Evolutionary conservation across 1,140 invertebrate species (phyloP).

Genomic region (Cylas formicarius): DNA sequence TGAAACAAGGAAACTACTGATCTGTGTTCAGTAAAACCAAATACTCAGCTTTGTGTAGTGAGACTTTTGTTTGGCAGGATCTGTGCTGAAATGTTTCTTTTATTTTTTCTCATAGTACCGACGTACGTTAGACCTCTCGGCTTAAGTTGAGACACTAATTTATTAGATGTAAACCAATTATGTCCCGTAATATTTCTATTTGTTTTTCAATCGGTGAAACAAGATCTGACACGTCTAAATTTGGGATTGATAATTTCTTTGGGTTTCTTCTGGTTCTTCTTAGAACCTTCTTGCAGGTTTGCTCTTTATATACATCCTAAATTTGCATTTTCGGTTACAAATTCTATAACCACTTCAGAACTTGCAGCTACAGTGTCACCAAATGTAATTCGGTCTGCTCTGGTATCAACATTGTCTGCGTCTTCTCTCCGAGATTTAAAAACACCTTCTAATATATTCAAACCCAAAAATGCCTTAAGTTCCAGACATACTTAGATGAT

Average conservation of each 20-base stretch:
- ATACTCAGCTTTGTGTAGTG: neutral
- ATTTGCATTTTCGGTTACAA: slow-evolving; percentile 1
- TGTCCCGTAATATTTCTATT: slow-evolving; percentile 2
- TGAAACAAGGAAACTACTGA: neutral
- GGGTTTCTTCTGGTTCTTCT: neutral
- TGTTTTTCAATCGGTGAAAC: slow-evolving; percentile 2
- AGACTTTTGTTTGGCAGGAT: neutral
- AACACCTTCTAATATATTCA: slow-evolving; percentile 2
- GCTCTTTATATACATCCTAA: slow-evolving; percentile 5
- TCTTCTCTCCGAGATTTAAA: slow-evolving; percentile 1
- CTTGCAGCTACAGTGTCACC: slow-evolving; percentile 7
- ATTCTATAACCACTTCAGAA: slow-evolving; percentile 8
- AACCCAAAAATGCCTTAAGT: slow-evolving; percentile 1
- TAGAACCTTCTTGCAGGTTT: neutral
- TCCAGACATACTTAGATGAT: slow-evolving; percentile 1
- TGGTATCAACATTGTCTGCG: slow-evolving; percentile 1
- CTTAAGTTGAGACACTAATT: neutral
- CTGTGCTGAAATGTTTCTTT: neutral
- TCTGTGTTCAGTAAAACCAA: slow-evolving; percentile 9
- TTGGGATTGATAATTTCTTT: neutral
- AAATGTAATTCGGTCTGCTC: slow-evolving; percentile 3
- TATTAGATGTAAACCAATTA: slow-evolving; percentile 1
- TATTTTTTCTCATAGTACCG: slow-evolving; percentile 6
- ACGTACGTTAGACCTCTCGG: neutral
- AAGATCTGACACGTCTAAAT: neutral